Conservation (phyloP, 2,888 invertebrate species). For the Pteria penguin region DNA sequence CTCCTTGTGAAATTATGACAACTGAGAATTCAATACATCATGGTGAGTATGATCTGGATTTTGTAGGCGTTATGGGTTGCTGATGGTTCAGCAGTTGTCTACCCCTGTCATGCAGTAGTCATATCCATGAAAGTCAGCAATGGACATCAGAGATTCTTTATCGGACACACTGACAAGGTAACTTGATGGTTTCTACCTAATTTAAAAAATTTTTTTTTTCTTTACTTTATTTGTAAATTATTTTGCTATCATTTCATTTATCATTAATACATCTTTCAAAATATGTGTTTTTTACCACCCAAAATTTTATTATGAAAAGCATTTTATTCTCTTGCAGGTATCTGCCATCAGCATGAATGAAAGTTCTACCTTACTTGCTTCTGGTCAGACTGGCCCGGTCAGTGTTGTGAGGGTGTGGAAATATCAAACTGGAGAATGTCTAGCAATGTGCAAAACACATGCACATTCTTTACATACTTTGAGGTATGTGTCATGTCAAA, state of each 20-base stretch:
- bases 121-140: constrained; percentile 77
- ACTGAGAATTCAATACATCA: no score
- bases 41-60: background rate
- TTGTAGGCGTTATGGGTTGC: constrained; percentile 76
- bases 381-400: constrained; percentile 78
- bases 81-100: constrained; percentile 74
- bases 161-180: constrained; percentile 80
- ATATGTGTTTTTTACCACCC: background rate
- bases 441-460: constrained; percentile 77
- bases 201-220: no score
- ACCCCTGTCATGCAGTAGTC: constrained; percentile 79
- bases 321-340: constrained; percentile 60
- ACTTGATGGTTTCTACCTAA: no score
- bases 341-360: constrained; percentile 75
- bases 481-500: no score
- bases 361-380: constrained; percentile 73
- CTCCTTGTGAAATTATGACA: no score
- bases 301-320: background rate
- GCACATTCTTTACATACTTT: constrained; percentile 74
- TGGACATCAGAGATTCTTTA: constrained; percentile 79
- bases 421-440: constrained; percentile 74
- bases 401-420: constrained; percentile 79
- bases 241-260: no score
- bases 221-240: no score
- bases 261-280: no score